Conservation (phyloP, 2,888 invertebrate genomes). For the Dryobotodes eremita region DNA sequence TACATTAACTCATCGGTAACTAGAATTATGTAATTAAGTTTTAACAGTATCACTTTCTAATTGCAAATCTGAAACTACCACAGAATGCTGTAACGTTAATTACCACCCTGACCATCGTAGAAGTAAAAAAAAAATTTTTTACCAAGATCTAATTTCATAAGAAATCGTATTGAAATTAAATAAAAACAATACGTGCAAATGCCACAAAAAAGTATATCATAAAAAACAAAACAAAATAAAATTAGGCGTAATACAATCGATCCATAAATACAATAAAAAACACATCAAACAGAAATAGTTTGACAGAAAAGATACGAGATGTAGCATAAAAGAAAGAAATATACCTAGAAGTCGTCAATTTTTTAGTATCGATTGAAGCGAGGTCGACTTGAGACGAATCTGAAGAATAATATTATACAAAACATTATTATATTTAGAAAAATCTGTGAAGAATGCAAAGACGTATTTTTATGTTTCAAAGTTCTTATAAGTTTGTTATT, state of each 20-base stretch:
- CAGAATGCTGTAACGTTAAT: too few relatives aligned
- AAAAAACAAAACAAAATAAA: constrained; percentile 11
- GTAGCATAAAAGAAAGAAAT: constrained; percentile 27
- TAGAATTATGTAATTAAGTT: too few relatives aligned
- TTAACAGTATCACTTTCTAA: too few relatives aligned
- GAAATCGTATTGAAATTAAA: neutral
- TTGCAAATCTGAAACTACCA: too few relatives aligned
- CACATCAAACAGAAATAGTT: constrained; percentile 19
- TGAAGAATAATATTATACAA: constrained; percentile 8
- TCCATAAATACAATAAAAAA: constrained; percentile 30
- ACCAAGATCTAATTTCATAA: neutral
- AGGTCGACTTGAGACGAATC: constrained; percentile 15
- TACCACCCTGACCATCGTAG: neutral
- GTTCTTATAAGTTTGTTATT: neutral
- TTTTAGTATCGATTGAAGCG: constrained; percentile 57
- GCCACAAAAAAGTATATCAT: neutral
- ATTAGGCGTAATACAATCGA: constrained; percentile 18
- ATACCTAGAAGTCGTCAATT: constrained; percentile 48
- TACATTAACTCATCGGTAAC: too few relatives aligned
- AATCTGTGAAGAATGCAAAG: neutral
- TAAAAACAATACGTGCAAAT: neutral
- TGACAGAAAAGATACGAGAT: constrained; percentile 3
- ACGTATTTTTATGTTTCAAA: neutral
- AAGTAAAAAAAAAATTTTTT: neutral
- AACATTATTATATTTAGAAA: neutral